phyloP scores from a whole-genome alignment of 2,113 vertebrate species.

The Barbus barbus region DNA sequence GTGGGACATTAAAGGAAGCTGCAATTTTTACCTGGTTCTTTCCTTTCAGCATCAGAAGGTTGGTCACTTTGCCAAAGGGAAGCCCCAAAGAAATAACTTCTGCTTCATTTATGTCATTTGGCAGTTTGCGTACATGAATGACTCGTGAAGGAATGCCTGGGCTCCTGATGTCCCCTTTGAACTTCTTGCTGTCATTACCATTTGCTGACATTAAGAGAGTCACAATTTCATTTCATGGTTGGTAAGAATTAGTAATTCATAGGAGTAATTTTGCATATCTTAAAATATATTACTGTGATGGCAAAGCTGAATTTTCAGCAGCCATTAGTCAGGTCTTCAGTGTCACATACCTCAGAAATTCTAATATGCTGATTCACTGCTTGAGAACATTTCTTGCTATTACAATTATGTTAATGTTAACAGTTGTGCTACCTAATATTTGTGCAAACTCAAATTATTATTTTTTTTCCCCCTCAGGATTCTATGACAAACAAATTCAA shows the following conservation, averaged over 20 bases:
- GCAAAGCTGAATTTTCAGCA: background rate
- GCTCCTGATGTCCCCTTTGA: conserved; percentile 91
- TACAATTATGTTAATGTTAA: too few relatives aligned
- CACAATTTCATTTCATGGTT: conserved; percentile 41
- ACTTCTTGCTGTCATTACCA: conserved; percentile 99
- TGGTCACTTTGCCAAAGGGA: conserved; percentile 97
- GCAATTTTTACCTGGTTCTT: conserved; percentile 88
- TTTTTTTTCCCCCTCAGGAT: background rate
- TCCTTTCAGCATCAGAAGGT: conserved; percentile 96
- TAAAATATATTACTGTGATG: too few relatives aligned
- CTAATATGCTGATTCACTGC: background rate
- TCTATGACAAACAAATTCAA: background rate
- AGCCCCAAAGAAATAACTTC: conserved; percentile 95
- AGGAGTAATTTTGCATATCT: too few relatives aligned
- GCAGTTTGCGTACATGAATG: conserved; percentile 93
- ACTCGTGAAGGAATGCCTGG: conserved; percentile 89
- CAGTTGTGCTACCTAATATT: background rate
- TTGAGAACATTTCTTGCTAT: too few relatives aligned
- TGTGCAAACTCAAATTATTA: background rate
- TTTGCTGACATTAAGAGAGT: conserved; percentile 80
- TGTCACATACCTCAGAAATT: background rate
- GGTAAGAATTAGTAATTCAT: too few relatives aligned
- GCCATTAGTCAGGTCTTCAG: background rate
- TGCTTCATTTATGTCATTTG: conserved; percentile 90
- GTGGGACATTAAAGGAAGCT: background rate